phyloP scores from a whole-genome alignment of 2,797 vertebrate genomes.

The Thunnus albacares region DNA sequence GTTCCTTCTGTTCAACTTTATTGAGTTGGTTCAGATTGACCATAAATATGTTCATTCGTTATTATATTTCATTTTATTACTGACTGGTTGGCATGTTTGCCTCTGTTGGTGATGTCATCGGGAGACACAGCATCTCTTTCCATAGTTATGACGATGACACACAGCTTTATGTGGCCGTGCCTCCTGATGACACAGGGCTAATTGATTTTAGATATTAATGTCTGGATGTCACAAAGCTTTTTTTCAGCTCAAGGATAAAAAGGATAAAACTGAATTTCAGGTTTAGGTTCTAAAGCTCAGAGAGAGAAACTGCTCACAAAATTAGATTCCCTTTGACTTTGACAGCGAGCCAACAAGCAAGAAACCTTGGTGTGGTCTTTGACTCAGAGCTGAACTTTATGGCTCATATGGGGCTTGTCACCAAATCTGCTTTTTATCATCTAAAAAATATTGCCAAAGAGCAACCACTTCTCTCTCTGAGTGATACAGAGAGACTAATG shows the following conservation, averaged over 20 bases:
- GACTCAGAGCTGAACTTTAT: too few relatives aligned
- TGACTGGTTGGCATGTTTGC: neutral
- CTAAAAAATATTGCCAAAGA: too few relatives aligned
- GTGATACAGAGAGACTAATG: neutral
- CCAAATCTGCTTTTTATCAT: too few relatives aligned
- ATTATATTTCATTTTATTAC: constrained; percentile 3
- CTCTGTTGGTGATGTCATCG: neutral
- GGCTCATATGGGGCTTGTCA: too few relatives aligned
- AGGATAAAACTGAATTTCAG: neutral
- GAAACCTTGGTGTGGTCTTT: too few relatives aligned
- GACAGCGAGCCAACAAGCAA: too few relatives aligned
- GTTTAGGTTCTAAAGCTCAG: too few relatives aligned
- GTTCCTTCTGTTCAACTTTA: constrained; percentile 3
- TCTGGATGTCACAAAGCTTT: neutral
- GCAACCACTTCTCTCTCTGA: neutral
- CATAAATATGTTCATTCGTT: neutral
- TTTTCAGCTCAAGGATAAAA: neutral
- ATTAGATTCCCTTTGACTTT: too few relatives aligned
- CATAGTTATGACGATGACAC: neutral
- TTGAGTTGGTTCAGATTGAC: neutral
- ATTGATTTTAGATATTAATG: neutral
- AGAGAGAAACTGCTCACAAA: too few relatives aligned
- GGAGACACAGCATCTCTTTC: neutral
- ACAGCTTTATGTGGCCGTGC: too few relatives aligned
- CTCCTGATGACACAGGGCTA: neutral